Percentiles rank a stretch among this genome's conserved stretches.
phyloP scores from a whole-genome alignment of 2,113 vertebrate species.

The Seriola quinqueradiata region DNA sequence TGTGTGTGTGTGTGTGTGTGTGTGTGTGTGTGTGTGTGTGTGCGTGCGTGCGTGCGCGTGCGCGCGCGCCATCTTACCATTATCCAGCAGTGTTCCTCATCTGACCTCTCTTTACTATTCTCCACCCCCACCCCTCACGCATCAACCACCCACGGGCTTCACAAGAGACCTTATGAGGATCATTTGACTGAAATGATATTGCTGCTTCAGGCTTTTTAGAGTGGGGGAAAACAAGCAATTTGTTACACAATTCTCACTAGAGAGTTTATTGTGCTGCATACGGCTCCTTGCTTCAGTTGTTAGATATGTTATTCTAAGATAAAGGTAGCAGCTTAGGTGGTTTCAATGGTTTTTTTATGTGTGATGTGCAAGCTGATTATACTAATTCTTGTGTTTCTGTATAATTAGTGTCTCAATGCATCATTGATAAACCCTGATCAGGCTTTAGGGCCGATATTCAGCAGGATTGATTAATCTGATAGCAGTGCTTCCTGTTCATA shows the following conservation, averaged over 20 bases:
- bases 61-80: constrained; percentile 14
- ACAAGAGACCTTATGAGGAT: constrained; percentile 72
- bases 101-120: constrained; percentile 48
- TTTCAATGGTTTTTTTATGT: constrained; percentile 11
- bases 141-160: constrained; percentile 60
- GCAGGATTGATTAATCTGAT: constrained; percentile 7
- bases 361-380: not conserved
- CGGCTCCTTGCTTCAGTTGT: constrained; percentile 40
- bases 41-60: constrained; percentile 4
- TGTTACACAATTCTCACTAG: constrained; percentile 51
- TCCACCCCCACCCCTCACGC: constrained; percentile 21
- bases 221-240: constrained; percentile 42
- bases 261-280: constrained; percentile 46
- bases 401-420: not conserved
- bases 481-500: not conserved
- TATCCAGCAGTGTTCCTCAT: constrained; percentile 39
- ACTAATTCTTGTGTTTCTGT: not conserved
- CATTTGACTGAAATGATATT: constrained; percentile 78
- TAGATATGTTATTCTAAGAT: constrained; percentile 46
- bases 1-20: not conserved
- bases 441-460: not conserved
- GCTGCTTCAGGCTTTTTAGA: constrained; percentile 63
- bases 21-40: not conserved
- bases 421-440: not conserved
- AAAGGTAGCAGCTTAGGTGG: constrained; percentile 17